Base-by-base conservation (phyloP, 2,888 invertebrate species). In the Alcis repandata region DNA sequence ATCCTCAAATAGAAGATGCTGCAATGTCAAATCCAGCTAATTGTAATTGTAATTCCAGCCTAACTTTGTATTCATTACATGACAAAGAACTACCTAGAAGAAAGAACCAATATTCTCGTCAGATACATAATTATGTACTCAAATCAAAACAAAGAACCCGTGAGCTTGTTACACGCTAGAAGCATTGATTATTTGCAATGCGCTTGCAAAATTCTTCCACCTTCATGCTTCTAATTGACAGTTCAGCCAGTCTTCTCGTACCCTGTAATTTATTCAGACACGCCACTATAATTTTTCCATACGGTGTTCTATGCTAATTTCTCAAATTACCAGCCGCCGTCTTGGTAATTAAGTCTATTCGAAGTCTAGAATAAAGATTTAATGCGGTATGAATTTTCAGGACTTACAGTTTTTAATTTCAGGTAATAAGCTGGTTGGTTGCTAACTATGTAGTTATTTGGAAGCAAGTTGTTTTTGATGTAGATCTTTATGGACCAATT, bases 321-420 rank as follows among this genome's bases (percentile, higher is more conserved):
- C 63, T 70, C 57, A 70, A 71, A 73, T 71, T 71, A 70, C 67
- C 57, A 56, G 56, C 64, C 57, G 68, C 69, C 71, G 67, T 65
- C 69, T 70, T 65, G 65, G 60, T 66, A 71, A 73, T 74, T 72
- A 77, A 68, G 67, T 71, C 62, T 58, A 57, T 68, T 68, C 63
- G 49, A 48, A 56, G 64, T 67, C 54, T 66, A 62, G 68, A 72
- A 75, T 71, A 65, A 69, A 75, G 68, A 76, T 72, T 68, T 70
- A 75, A 56, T 70, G 67, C 69, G 33, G 60, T 70, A 60, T 71
- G 67, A 69, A 60, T 48, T 48, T 63, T 67, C 59, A 68, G 68
- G 57, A 63, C 57, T 68, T 64, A 68, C 57, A 38, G 54, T 65
- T 66, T 69, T 67, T 64, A 43, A 65, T 66, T 45, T 61, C 54